These are phyloP conservation scores for Temnothorax longispinosus DNA, from an alignment of 1,140 invertebrate genomes.

Conservation along the genomic window DNA sequence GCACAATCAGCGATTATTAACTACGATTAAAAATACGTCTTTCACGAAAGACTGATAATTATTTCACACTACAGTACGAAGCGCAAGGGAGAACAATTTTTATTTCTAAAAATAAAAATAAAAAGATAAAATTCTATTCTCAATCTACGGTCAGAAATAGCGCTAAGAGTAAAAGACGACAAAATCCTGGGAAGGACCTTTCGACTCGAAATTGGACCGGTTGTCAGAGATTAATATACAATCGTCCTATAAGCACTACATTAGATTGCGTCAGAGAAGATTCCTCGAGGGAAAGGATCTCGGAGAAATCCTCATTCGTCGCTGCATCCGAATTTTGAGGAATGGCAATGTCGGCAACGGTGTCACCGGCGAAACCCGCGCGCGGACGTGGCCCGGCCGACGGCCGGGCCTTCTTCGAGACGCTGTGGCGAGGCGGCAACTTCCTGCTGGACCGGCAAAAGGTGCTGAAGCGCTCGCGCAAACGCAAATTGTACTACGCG, in stretches of 20 bases:
- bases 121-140: background rate
- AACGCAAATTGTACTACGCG: slow-evolving; percentile 79
- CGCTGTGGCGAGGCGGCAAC: slow-evolving; percentile 82
- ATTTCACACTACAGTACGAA: background rate
- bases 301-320: background rate
- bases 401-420: slow-evolving; percentile 83
- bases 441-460: slow-evolving; percentile 81
- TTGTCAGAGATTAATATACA: background rate
- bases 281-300: background rate
- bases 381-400: slow-evolving; percentile 83
- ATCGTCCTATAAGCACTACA: background rate
- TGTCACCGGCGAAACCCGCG: slow-evolving; percentile 73
- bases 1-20: background rate
- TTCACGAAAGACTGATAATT: background rate
- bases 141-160: background rate
- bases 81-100: background rate
- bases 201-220: background rate
- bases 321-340: slow-evolving; percentile 17
- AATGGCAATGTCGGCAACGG: slow-evolving; percentile 77
- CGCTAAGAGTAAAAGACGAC: background rate
- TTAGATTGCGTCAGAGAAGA: background rate
- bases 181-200: background rate
- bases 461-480: slow-evolving; percentile 78
- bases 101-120: background rate
- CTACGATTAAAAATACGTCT: background rate